These are phyloP conservation scores for Holocentrus rufus DNA, from an alignment of 2,797 vertebrate species.

Conservation along the genomic window DNA sequence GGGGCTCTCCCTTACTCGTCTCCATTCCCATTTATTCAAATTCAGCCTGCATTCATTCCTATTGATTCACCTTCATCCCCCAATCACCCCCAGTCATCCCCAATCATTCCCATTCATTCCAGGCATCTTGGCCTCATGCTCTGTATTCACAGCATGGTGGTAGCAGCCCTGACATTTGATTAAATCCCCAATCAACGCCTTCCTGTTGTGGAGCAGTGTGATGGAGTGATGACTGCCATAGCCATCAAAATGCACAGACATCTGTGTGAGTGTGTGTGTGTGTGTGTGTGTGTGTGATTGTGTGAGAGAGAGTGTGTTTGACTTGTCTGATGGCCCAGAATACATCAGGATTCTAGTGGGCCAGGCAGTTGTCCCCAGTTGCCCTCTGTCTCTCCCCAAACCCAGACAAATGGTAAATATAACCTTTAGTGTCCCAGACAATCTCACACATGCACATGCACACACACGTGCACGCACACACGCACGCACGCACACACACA, in stretches of 20 bases:
- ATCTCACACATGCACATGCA: slow-evolving; percentile 24
- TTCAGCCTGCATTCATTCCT: slow-evolving; percentile 24
- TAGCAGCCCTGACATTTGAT: slow-evolving; percentile 61
- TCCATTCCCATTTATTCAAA: slow-evolving; percentile 21
- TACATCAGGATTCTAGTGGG: slow-evolving; percentile 63
- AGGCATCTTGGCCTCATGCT: not conserved
- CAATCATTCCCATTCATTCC: slow-evolving; percentile 33
- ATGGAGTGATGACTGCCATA: not conserved
- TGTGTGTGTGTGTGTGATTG: not conserved
- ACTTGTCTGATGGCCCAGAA: slow-evolving; percentile 18
- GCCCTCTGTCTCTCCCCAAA: slow-evolving; percentile 33
- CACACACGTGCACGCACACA: too few relatives aligned
- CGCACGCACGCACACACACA: too few relatives aligned
- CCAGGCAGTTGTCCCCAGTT: slow-evolving; percentile 43
- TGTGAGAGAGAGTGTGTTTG: not conserved
- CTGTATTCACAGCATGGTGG: slow-evolving; percentile 22
- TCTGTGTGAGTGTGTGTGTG: not conserved
- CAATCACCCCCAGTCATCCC: slow-evolving; percentile 11
- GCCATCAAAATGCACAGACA: not conserved
- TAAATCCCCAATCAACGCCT: slow-evolving; percentile 48
- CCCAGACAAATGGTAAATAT: slow-evolving; percentile 76
- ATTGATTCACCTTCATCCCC: slow-evolving; percentile 35
- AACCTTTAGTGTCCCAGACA: slow-evolving; percentile 73
- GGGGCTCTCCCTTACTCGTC: not conserved
- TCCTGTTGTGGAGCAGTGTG: slow-evolving; percentile 9